Evolutionary conservation across 2,888 invertebrate genomes (phyloP).

Genomic region (Rhogogaster chlorosoma): DNA sequence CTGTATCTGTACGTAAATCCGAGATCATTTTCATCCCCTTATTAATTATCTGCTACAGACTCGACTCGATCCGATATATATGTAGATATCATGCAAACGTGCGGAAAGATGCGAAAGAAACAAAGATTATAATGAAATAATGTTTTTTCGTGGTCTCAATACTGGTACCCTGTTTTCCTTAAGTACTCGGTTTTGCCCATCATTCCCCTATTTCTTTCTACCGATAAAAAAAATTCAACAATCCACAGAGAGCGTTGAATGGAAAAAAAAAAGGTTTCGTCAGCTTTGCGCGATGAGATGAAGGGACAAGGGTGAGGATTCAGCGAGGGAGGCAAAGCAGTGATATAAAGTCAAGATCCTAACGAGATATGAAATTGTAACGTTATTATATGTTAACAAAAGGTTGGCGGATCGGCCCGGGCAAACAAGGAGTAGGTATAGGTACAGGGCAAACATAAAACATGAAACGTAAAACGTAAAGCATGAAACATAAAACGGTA

Average conservation of each 20-base stretch:
- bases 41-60: neutral
- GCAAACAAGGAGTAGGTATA: neutral
- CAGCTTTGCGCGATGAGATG: neutral
- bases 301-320: neutral
- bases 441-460: neutral
- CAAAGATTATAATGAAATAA: neutral
- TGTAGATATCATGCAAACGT: neutral
- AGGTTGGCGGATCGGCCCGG: neutral
- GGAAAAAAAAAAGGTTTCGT: slow-evolving; percentile 1
- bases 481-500: neutral
- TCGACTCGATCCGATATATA: no score
- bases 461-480: neutral
- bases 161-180: no score
- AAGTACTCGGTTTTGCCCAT: no score
- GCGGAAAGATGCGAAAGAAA: neutral
- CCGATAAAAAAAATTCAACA: slow-evolving; percentile 7
- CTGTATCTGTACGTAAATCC: neutral
- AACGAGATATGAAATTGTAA: slow-evolving; percentile 42
- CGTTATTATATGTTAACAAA: slow-evolving; percentile 34
- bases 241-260: neutral
- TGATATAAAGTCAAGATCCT: slow-evolving; percentile 32
- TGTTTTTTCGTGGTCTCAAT: no score
- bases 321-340: neutral
- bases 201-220: neutral
- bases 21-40: neutral